These are phyloP conservation scores for Ictalurus furcatus DNA, from an alignment of 2,113 vertebrate genomes.

Conservation along the genomic window DNA sequence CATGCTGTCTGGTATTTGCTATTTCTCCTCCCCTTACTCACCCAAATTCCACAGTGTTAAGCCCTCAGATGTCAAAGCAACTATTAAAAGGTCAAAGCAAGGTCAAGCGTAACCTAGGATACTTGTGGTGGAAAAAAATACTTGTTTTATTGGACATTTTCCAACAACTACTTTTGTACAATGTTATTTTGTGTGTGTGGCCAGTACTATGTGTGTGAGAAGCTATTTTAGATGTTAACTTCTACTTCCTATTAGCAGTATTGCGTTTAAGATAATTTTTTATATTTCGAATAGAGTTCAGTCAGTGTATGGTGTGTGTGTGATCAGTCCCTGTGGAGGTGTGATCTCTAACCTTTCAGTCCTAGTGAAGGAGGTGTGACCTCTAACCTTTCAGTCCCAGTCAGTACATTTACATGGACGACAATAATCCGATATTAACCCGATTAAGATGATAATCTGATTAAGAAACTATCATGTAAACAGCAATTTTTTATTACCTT, in stretches of 20 bases:
- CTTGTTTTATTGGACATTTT: constrained; percentile 15
- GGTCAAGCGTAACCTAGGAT: constrained; percentile 45
- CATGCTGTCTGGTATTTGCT: constrained; percentile 18
- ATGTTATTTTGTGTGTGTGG: too few species aligned
- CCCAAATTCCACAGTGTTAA: constrained; percentile 36
- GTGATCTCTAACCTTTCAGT: neutral
- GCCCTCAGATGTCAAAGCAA: constrained; percentile 48
- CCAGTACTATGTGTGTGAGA: neutral
- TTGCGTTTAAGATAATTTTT: neutral
- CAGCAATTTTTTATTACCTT: too few species aligned
- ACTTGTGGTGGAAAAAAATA: constrained; percentile 19
- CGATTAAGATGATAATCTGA: too few species aligned
- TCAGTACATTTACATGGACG: too few species aligned
- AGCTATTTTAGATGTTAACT: neutral
- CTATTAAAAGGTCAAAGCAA: constrained; percentile 27
- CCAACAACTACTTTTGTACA: neutral
- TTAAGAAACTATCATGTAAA: too few species aligned
- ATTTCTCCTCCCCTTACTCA: neutral
- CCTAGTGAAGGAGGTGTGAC: neutral
- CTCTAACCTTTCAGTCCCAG: neutral
- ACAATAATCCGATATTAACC: too few species aligned
- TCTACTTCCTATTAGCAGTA: neutral
- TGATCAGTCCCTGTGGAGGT: neutral
- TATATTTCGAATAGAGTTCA: neutral
- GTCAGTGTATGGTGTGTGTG: neutral